Conservation (phyloP, 2,113 vertebrate genomes). For the Anolis carolinensis region DNA sequence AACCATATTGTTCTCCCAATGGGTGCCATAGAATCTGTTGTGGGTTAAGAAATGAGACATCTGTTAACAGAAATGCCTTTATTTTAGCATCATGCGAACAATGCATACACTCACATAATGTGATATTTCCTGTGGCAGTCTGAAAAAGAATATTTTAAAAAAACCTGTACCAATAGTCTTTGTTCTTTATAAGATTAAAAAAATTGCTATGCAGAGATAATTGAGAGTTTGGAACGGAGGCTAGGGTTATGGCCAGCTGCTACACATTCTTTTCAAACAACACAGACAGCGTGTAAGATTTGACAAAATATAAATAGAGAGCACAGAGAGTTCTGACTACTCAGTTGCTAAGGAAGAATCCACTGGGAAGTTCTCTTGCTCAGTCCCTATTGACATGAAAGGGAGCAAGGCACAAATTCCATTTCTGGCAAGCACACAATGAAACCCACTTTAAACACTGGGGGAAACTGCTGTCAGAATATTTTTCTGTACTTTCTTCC, state of each 20-base stretch:
- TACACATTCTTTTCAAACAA: conserved; percentile 31
- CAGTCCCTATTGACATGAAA: background rate
- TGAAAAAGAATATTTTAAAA: conserved; percentile 5
- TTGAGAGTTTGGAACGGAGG: conserved; percentile 24
- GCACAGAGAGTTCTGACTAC: background rate
- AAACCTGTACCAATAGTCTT: background rate
- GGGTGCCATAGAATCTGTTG: background rate
- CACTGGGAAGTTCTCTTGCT: conserved; percentile 4
- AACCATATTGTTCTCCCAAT: background rate
- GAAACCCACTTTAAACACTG: background rate
- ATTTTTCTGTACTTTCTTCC: too few species aligned
- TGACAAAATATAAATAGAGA: conserved; percentile 5
- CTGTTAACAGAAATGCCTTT: background rate
- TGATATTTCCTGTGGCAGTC: conserved; percentile 22
- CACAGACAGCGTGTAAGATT: conserved; percentile 11
- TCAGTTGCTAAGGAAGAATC: conserved; percentile 1
- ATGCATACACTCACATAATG: conserved; percentile 2
- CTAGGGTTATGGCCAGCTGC: conserved; percentile 27
- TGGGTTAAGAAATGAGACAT: background rate
- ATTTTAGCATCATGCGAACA: background rate
- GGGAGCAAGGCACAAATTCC: background rate
- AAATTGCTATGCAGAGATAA: conserved; percentile 19
- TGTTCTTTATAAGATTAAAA: conserved; percentile 12
- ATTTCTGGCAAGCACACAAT: background rate
- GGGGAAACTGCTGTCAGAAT: background rate